Conservation (phyloP, 2,113 vertebrate species). For the Speoplatyrhinus poulsoni region DNA sequence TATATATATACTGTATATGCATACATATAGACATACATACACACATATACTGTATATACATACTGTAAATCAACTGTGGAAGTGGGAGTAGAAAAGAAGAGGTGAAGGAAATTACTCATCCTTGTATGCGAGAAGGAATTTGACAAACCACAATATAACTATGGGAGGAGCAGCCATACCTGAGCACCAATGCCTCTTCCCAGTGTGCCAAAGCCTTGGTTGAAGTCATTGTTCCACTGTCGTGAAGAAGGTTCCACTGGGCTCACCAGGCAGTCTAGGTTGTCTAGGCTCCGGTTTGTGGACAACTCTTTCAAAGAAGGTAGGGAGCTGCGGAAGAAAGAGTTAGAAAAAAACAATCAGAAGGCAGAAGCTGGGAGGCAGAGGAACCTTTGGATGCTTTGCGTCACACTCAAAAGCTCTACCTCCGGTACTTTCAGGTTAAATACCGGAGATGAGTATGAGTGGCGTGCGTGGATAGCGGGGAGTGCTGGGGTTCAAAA, state of each 20-base stretch:
- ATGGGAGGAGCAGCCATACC: constrained; percentile 44
- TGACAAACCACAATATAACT: neutral
- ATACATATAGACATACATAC: too few species aligned
- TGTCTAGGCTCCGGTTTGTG: constrained; percentile 90
- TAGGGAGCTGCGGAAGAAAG: constrained; percentile 69
- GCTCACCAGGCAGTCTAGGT: constrained; percentile 91
- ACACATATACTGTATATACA: too few species aligned
- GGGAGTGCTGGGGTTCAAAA: constrained; percentile 42
- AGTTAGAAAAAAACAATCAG: constrained; percentile 31
- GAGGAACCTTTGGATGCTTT: constrained; percentile 38
- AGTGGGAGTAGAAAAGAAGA: too few species aligned
- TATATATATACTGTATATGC: too few species aligned
- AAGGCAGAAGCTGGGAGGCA: constrained; percentile 27
- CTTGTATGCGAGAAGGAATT: neutral
- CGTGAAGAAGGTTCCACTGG: constrained; percentile 85
- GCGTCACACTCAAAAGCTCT: constrained; percentile 25
- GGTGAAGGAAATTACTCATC: too few species aligned
- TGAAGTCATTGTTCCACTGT: constrained; percentile 90
- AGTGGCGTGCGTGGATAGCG: constrained; percentile 12
- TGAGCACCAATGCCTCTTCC: constrained; percentile 64
- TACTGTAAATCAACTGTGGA: too few species aligned
- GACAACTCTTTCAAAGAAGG: constrained; percentile 77
- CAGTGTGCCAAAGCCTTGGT: constrained; percentile 82
- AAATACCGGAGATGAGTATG: constrained; percentile 43
- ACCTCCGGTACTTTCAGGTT: constrained; percentile 46